These are phyloP conservation scores for Lytechinus pictus DNA, from an alignment of 35 echinoderm and acorn worm species.

Conservation along the genomic window DNA sequence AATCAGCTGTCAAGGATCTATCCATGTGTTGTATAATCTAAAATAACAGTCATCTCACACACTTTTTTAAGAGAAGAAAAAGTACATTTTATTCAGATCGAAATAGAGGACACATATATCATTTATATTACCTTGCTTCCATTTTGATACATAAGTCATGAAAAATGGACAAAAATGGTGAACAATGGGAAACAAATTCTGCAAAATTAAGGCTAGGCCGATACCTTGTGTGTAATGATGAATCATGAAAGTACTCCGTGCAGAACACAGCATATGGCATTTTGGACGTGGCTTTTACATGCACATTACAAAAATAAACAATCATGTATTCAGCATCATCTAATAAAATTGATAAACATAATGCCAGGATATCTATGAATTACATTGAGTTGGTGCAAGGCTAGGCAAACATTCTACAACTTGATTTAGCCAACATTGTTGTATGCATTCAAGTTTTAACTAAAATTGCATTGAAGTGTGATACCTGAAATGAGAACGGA, in stretches of 20 bases:
- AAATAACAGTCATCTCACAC: too few relatives aligned
- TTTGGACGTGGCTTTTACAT: background rate
- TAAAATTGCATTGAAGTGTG: too few relatives aligned
- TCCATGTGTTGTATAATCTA: too few relatives aligned
- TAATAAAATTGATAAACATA: too few relatives aligned
- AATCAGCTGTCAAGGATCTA: too few relatives aligned
- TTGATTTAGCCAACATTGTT: too few relatives aligned
- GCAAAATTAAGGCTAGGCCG: background rate
- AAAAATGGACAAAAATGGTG: background rate
- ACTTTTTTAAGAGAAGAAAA: constrained; percentile 27
- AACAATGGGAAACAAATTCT: background rate
- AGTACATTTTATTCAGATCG: constrained; percentile 48
- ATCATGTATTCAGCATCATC: background rate
- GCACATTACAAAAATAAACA: background rate
- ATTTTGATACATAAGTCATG: background rate
- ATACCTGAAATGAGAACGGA: too few relatives aligned
- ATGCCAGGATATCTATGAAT: too few relatives aligned
- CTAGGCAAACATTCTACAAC: too few relatives aligned
- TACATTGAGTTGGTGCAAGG: too few relatives aligned
- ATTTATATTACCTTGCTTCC: constrained; percentile 25
- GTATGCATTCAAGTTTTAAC: too few relatives aligned
- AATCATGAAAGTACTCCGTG: background rate
- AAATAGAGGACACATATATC: constrained; percentile 27
- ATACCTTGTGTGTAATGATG: background rate
- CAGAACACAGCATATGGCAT: background rate